Percentiles rank a stretch among this genome's conserved stretches.
These are phyloP conservation scores for Amitus sp. DNA, from an alignment of 2,888 invertebrate genomes.

Conservation along the genomic window DNA sequence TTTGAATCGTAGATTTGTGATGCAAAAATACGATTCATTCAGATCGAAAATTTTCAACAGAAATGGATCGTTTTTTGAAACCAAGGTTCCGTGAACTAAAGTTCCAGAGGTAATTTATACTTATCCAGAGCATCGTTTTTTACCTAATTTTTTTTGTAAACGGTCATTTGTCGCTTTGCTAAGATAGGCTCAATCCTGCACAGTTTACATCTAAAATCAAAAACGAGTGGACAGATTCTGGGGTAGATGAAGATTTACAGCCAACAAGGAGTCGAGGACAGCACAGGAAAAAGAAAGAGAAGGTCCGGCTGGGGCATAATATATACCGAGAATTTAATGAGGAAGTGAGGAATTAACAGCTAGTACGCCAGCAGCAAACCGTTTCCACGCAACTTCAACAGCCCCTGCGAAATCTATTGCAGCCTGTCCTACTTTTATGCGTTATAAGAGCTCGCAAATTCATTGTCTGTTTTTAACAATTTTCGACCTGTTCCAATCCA, in stretches of 20 bases:
- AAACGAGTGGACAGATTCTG: constrained; percentile 45
- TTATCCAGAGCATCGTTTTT: too few relatives aligned
- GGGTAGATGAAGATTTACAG: constrained; percentile 50
- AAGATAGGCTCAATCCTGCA: constrained; percentile 20
- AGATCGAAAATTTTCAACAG: too few relatives aligned
- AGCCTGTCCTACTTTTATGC: constrained; percentile 18
- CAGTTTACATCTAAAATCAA: constrained; percentile 41
- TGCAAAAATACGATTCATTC: too few relatives aligned
- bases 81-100: not conserved
- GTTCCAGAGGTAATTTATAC: too few relatives aligned
- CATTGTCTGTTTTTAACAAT: constrained; percentile 5
- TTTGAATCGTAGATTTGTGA: too few relatives aligned
- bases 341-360: constrained; percentile 64
- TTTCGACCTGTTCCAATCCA: not conserved
- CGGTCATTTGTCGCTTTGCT: constrained; percentile 8
- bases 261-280: constrained; percentile 48
- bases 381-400: constrained; percentile 52
- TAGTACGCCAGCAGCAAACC: constrained; percentile 41
- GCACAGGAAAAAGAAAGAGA: constrained; percentile 39
- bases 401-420: constrained; percentile 39
- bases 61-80: too few relatives aligned
- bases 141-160: not conserved
- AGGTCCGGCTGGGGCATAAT: constrained; percentile 53
- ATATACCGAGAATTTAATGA: constrained; percentile 62
- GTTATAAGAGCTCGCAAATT: constrained; percentile 13